phyloP scores from a whole-genome alignment of 2,888 invertebrate species.

The Ichneumoninae sp. region DNA sequence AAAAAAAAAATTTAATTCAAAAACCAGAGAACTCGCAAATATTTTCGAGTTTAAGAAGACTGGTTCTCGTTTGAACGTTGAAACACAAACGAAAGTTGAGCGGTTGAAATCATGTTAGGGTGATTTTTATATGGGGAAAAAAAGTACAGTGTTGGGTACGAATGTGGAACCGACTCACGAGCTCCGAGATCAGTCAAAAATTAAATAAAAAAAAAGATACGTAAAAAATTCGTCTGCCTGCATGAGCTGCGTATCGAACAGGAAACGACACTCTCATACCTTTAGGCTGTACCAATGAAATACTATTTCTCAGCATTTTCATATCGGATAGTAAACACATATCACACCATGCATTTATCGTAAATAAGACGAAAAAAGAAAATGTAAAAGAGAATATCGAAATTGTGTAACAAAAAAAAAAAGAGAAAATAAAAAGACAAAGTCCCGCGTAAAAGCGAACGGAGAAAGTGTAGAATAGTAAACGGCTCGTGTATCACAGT shows the following conservation, averaged over 20 bases:
- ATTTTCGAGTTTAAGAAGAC: constrained; percentile 27
- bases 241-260: constrained; percentile 60
- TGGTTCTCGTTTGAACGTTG: constrained; percentile 34
- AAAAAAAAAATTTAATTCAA: background rate
- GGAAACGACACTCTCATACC: constrained; percentile 34
- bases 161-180: background rate
- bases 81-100: constrained; percentile 33
- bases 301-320: constrained; percentile 74
- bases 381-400: constrained; percentile 37
- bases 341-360: constrained; percentile 49
- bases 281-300: constrained; percentile 66
- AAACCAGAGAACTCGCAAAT: constrained; percentile 1
- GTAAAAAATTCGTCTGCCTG: constrained; percentile 48
- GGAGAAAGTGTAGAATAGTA: constrained; percentile 63
- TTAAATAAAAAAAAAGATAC: constrained; percentile 26
- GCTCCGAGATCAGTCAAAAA: constrained; percentile 18
- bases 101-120: background rate
- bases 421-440: constrained; percentile 55
- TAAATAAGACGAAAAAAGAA: constrained; percentile 47
- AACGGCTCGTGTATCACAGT: constrained; percentile 69
- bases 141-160: background rate
- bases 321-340: constrained; percentile 74
- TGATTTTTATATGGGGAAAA: background rate
- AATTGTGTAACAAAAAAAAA: constrained; percentile 40
- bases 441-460: constrained; percentile 43